These are phyloP conservation scores for Leucoptera coffeella DNA, from an alignment of 2,888 invertebrate genomes.

Conservation along the genomic window DNA sequence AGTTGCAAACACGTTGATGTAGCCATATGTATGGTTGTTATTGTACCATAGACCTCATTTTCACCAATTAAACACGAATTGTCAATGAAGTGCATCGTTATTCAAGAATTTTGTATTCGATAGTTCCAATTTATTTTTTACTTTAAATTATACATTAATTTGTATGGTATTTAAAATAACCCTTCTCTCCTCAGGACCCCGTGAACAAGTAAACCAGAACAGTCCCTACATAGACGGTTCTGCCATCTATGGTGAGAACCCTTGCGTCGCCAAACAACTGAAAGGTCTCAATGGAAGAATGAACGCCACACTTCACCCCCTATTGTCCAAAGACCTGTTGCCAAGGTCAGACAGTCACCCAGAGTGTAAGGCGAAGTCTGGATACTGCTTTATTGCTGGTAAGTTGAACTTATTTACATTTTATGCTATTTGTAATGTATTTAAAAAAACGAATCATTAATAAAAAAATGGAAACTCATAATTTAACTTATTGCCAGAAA, in stretches of 20 bases:
- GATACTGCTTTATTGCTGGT: conserved; percentile 84
- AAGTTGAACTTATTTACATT: conserved; percentile 10
- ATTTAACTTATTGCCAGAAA: no score
- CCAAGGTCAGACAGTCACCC: conserved; percentile 74
- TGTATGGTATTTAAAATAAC: no score
- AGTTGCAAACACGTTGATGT: no score
- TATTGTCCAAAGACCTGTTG: conserved; percentile 70
- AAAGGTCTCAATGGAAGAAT: conserved; percentile 75
- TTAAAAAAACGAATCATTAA: no score
- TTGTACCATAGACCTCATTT: no score
- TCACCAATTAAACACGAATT: no score
- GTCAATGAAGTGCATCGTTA: no score
- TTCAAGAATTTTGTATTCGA: no score
- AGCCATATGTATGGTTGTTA: no score
- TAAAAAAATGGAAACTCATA: no score
- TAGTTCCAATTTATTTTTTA: no score
- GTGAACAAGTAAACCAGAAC: conserved; percentile 92
- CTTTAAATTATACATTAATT: no score
- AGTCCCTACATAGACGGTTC: conserved; percentile 86
- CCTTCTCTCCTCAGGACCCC: conserved; percentile 63
- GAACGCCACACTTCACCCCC: conserved; percentile 72
- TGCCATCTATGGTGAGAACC: conserved; percentile 85
- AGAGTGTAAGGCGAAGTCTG: conserved; percentile 82
- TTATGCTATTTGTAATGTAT: not conserved
- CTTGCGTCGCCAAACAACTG: conserved; percentile 70